These are phyloP conservation scores for Sebastes itinus DNA, from an alignment of 2,797 vertebrate species.

Conservation along the genomic window DNA sequence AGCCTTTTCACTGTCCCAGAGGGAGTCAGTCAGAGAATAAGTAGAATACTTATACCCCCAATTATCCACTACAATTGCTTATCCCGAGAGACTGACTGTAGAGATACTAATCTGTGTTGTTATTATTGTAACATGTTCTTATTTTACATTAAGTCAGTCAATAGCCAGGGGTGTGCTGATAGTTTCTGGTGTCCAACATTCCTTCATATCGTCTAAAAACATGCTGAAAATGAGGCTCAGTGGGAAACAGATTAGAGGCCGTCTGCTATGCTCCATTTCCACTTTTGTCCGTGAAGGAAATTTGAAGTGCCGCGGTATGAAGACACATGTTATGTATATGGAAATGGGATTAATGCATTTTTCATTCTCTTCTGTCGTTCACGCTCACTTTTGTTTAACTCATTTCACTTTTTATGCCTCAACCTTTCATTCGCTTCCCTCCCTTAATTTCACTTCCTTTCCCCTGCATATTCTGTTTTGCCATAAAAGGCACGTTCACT, in stretches of 20 bases:
- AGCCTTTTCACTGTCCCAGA: conserved; percentile 43
- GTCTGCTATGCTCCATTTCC: neutral
- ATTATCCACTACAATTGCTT: conserved; percentile 48
- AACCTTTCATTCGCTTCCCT: neutral
- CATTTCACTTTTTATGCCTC: neutral
- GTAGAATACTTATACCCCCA: conserved; percentile 41
- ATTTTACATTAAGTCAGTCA: conserved; percentile 29
- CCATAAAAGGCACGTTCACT: conserved; percentile 2
- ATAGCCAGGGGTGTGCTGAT: conserved; percentile 11
- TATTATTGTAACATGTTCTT: conserved; percentile 3
- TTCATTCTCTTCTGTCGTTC: neutral
- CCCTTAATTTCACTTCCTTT: neutral
- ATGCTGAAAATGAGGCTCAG: neutral
- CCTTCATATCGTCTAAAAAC: neutral
- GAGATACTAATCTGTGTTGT: conserved; percentile 22
- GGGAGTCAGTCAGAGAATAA: conserved; percentile 50
- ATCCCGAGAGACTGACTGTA: conserved; percentile 13
- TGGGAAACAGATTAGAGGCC: neutral
- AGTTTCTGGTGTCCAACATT: neutral
- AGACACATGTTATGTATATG: neutral
- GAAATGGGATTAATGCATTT: neutral
- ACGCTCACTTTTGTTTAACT: neutral
- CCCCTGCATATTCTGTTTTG: conserved; percentile 7
- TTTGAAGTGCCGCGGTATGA: neutral
- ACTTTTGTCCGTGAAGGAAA: neutral